phyloP scores from a whole-genome alignment of 1,140 invertebrate genomes.

The Trichoplusia ni region DNA sequence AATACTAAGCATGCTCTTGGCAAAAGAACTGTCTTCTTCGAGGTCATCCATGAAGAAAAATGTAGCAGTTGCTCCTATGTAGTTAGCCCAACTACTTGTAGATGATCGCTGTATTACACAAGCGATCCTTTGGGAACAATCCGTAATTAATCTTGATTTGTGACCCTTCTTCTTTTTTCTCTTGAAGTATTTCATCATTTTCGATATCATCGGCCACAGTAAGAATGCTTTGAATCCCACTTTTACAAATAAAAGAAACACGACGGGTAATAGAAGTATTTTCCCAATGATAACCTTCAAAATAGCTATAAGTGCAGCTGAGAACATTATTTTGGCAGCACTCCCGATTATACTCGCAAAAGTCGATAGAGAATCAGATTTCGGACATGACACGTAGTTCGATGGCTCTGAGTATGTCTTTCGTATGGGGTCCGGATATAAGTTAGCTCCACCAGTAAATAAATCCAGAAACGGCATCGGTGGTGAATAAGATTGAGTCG shows the following conservation, averaged over 20 bases:
- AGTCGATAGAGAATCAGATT: slow-evolving; percentile 63
- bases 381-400: slow-evolving; percentile 61
- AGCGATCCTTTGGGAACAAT: slow-evolving; percentile 68
- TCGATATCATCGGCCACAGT: slow-evolving; percentile 73
- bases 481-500: slow-evolving; percentile 43
- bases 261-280: slow-evolving; percentile 63
- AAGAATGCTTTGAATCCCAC: slow-evolving; percentile 67
- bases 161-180: slow-evolving; percentile 67
- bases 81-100: slow-evolving; percentile 58
- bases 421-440: slow-evolving; percentile 60
- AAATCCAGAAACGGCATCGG: slow-evolving; percentile 66
- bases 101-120: slow-evolving; percentile 67
- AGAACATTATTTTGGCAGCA: slow-evolving; percentile 75
- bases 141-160: slow-evolving; percentile 60
- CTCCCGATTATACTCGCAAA: slow-evolving; percentile 68
- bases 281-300: slow-evolving; percentile 70
- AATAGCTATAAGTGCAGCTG: slow-evolving; percentile 62
- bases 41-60: slow-evolving; percentile 71
- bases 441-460: slow-evolving; percentile 65
- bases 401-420: slow-evolving; percentile 65
- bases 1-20: slow-evolving; percentile 67
- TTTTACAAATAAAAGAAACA: slow-evolving; percentile 63
- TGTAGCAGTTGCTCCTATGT: slow-evolving; percentile 64
- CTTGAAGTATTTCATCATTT: slow-evolving; percentile 73
- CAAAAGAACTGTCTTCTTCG: slow-evolving; percentile 63